A percentile compares a stretch with the other conserved stretches of the same genome.
Conservation (phyloP, 2,113 vertebrate species). For the Malurus cyaneus region DNA sequence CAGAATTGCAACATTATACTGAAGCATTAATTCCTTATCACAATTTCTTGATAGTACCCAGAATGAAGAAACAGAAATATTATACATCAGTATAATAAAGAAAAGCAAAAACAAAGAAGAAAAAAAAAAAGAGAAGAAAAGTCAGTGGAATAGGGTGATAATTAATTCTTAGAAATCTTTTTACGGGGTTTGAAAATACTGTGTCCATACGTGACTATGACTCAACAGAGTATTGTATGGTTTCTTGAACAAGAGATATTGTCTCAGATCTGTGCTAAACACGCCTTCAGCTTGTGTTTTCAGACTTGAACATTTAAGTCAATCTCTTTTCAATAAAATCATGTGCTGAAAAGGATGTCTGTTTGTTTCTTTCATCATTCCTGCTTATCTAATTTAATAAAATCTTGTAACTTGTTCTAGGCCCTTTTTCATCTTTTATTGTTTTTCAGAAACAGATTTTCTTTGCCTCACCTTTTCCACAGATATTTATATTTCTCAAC, state of each 20-base stretch:
- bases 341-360: neutral
- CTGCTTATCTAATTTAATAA: neutral
- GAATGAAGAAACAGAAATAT: neutral
- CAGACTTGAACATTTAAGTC: neutral
- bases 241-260: neutral
- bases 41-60: neutral
- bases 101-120: neutral
- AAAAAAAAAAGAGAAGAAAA: neutral
- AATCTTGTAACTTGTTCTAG: neutral
- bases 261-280: neutral
- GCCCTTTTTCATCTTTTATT: neutral
- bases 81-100: neutral
- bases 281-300: neutral
- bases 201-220: fast-evolving
- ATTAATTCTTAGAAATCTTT: neutral
- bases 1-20: neutral
- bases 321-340: neutral
- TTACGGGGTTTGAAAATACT: neutral
- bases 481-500: neutral
- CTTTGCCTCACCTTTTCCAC: neutral
- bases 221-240: fast-evolving
- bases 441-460: neutral
- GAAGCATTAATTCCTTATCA: neutral
- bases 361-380: neutral
- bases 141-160: neutral